Base-by-base conservation (phyloP, 2,888 invertebrate species). In the Microdon myrmicae region DNA sequence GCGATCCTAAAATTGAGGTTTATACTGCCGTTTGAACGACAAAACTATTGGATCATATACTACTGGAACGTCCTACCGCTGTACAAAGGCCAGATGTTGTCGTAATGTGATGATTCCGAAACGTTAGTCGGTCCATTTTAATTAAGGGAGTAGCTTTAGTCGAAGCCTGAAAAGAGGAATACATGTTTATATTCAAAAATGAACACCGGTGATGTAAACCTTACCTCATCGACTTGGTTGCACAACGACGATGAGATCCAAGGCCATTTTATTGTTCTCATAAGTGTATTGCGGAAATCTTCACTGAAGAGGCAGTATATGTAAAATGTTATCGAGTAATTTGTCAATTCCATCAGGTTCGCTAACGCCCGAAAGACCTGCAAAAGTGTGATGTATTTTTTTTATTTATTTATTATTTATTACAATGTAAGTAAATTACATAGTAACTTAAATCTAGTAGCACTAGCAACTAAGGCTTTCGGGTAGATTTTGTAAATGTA, bases 251-350 rank as follows among this genome's bases (percentile, higher is more conserved):
- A 60, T 60, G 73, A 73, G 2, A 77, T 70, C 81, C 83, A 83
- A 1, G 84, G 83, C 81, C 86, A 84, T 61, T 83, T 82, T 60
- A 88, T 76, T n/a, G 87, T 87, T 19, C 85, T 82, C 67, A 87
- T 77, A 64, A 88, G 78, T 1, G 89, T 90, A 71, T 85, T 86
- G 22, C 90, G 84, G 76, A 90, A 90, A 72, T 90, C 89, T 71
- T 89, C 87, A 67, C 89, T 89, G 77, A 90, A 89, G 55, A 89
- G 83, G 75, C 88, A 90, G 79, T 90, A 90, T 59, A 90, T 87
- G 76, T 90, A 88, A 81, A 90, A 90, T 23, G 90, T 90, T 64
- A 89, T 85, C 20, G 90, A 89, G 76, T 90, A 90, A 78, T 90
- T 90, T 68, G 86, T 85, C 35, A 90, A 82, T 80, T 90, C 90